phyloP scores from a whole-genome alignment of 2,888 invertebrate genomes.

The Harpagoxenus sublaevis region DNA sequence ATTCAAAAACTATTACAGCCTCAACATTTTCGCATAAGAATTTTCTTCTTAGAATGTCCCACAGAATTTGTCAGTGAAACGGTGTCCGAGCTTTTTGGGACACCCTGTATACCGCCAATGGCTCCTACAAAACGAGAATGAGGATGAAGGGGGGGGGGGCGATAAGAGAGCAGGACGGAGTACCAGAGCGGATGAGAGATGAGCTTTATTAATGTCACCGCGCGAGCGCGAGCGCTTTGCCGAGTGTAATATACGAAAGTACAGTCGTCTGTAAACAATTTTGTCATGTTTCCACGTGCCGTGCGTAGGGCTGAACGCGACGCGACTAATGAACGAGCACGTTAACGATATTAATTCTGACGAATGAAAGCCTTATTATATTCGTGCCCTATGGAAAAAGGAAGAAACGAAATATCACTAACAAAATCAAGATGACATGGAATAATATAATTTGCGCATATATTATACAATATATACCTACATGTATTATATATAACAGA shows the following conservation, averaged over 20 bases:
- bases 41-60: no score
- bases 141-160: neutral
- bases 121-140: constrained; percentile 40
- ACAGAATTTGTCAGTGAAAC: no score
- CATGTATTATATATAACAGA: neutral
- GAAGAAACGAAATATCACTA: neutral
- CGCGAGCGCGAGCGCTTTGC: constrained; percentile 3
- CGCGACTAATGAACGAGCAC: constrained; percentile 13
- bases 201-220: constrained; percentile 42
- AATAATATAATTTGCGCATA: neutral
- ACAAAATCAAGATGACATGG: neutral
- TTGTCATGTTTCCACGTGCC: constrained; percentile 25
- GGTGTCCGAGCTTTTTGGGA: no score
- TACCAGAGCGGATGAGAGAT: constrained; percentile 32
- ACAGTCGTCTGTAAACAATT: constrained; percentile 41
- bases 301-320: constrained; percentile 1
- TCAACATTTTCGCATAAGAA: no score
- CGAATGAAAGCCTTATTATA: neutral
- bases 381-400: neutral
- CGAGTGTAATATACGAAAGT: constrained; percentile 37
- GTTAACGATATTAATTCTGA: constrained; percentile 33
- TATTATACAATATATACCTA: neutral
- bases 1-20: no score
- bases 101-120: constrained; percentile 41
- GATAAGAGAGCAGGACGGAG: neutral